Conservation (phyloP, 1,140 invertebrate genomes). For the Brachionus koreanus region DNA sequence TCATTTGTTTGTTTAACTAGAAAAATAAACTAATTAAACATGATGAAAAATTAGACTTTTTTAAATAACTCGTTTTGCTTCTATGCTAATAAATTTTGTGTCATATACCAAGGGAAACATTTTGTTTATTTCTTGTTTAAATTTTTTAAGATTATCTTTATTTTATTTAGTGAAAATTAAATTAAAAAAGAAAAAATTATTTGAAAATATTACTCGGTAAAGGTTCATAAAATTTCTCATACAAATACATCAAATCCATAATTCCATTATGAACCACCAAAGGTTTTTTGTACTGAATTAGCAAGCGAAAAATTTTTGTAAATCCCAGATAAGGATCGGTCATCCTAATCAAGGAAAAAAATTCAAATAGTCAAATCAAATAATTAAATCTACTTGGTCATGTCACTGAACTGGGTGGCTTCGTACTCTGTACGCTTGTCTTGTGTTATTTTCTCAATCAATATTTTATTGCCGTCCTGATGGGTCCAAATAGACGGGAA, state of each 20-base stretch:
- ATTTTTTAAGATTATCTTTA: conserved; percentile 63
- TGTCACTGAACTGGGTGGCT: neutral
- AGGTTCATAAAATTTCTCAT: conserved; percentile 68
- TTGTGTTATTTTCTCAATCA: conserved; percentile 8
- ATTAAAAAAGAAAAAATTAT: neutral
- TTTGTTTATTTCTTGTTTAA: conserved; percentile 65
- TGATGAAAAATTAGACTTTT: neutral
- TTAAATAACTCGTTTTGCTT: conserved; percentile 51
- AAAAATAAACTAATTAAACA: neutral
- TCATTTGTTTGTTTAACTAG: conserved; percentile 29
- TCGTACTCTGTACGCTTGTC: conserved; percentile 17
- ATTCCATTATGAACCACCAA: conserved; percentile 72
- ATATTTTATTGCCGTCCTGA: conserved; percentile 22
- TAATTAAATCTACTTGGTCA: neutral
- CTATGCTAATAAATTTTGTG: conserved; percentile 67
- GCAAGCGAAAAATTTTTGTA: conserved; percentile 65
- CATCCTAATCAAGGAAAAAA: conserved; percentile 49
- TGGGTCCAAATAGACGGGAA: conserved; percentile 61
- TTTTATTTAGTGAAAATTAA: neutral
- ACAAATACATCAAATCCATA: conserved; percentile 68
- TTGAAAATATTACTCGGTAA: conserved; percentile 63
- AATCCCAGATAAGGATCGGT: conserved; percentile 65
- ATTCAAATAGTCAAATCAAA: conserved; percentile 9
- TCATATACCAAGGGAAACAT: conserved; percentile 70
- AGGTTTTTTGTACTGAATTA: conserved; percentile 65